phyloP scores from a whole-genome alignment of 1,140 invertebrate genomes.

The Lutraria rhynchaena region DNA sequence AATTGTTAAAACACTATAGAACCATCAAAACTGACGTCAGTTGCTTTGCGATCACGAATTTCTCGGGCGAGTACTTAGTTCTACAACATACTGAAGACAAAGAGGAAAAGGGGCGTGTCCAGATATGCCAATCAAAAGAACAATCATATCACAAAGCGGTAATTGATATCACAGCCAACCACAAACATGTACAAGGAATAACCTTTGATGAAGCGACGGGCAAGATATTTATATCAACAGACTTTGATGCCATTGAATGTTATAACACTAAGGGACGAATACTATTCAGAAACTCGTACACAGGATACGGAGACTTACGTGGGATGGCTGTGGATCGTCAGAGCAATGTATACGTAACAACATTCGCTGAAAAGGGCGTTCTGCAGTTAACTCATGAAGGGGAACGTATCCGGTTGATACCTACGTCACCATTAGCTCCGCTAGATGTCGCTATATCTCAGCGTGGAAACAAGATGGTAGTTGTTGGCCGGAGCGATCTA shows the following conservation, averaged over 20 bases:
- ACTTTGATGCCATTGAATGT: constrained; percentile 43
- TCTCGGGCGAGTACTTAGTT: constrained; percentile 41
- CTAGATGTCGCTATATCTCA: constrained; percentile 44
- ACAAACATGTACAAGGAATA: constrained; percentile 42
- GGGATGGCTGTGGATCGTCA: constrained; percentile 33
- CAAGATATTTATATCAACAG: constrained; percentile 46
- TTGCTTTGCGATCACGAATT: constrained; percentile 48
- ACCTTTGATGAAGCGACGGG: constrained; percentile 39
- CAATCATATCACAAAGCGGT: constrained; percentile 23
- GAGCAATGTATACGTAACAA: constrained; percentile 45
- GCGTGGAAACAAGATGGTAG: constrained; percentile 49
- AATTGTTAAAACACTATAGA: constrained; percentile 12
- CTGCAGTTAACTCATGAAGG: constrained; percentile 35
- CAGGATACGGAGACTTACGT: constrained; percentile 37
- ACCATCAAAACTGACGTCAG: constrained; percentile 33
- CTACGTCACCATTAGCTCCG: constrained; percentile 46
- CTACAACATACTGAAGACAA: constrained; percentile 46
- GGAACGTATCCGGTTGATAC: constrained; percentile 44
- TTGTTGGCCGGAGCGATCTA: constrained; percentile 42
- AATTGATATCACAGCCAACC: constrained; percentile 39
- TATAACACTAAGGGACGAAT: constrained; percentile 26
- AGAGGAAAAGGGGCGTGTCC: constrained; percentile 51
- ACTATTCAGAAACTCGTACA: constrained; percentile 47
- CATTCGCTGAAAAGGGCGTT: constrained; percentile 33
- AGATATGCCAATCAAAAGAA: constrained; percentile 34